These are phyloP conservation scores for Drosophila nr. fundita DNA, from an alignment of 2,888 invertebrate genomes.

Conservation along the genomic window DNA sequence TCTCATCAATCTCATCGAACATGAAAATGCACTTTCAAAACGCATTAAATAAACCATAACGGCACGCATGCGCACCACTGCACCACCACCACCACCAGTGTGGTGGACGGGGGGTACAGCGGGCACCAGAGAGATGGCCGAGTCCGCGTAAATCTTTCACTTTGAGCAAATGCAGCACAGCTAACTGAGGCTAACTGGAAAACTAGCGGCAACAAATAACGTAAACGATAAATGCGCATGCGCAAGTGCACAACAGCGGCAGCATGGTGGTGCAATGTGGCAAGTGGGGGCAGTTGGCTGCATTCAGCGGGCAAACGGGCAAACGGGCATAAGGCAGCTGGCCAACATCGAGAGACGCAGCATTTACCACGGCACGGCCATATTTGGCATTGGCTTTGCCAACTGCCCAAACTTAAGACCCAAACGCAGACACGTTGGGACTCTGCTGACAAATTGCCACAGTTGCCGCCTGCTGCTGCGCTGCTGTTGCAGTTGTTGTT, in stretches of 20 bases:
- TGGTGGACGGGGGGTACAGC: conserved; percentile 10
- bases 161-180: conserved; percentile 79
- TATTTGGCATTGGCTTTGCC: conserved; percentile 80
- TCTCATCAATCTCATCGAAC: conserved; percentile 83
- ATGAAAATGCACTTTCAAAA: conserved; percentile 84
- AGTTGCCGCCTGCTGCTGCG: conserved; percentile 52
- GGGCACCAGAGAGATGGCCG: conserved; percentile 41
- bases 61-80: conserved; percentile 78
- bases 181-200: conserved; percentile 79
- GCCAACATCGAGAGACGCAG: conserved; percentile 38
- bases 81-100: conserved; percentile 19
- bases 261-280: conserved; percentile 1
- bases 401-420: conserved; percentile 63
- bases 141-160: conserved; percentile 81
- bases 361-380: conserved; percentile 67
- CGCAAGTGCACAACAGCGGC: conserved; percentile 67
- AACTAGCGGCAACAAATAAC: conserved; percentile 80
- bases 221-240: conserved; percentile 81
- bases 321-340: conserved; percentile 41
- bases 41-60: conserved; percentile 84
- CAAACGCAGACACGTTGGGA: conserved; percentile 71
- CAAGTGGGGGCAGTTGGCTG: conserved; percentile 12
- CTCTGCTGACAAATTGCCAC: conserved; percentile 70
- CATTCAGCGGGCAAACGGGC: conserved; percentile 27
- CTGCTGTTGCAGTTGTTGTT: conserved; percentile 53